Evolutionary conservation across 2,888 invertebrate genomes (phyloP), one percentile per base, ranked within the genome.

Genomic region (Oscheius sp.): DNA sequence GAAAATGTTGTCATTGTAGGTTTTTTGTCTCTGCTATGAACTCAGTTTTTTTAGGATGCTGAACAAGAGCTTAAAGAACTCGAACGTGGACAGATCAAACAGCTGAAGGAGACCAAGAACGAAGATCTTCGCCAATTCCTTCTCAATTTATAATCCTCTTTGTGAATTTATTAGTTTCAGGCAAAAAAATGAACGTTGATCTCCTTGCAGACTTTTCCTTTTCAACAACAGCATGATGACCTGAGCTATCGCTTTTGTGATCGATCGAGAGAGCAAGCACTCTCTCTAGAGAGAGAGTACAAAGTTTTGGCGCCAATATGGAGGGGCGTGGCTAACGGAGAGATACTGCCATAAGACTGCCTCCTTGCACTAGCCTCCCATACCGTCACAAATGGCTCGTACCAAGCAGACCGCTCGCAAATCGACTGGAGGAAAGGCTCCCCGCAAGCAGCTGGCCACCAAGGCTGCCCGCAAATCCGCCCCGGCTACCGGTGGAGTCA

Each of bases 401-500:
- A 96, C 96, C 47, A 96, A 96, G 93, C 96, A 96, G 91, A 96
- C 96, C 73, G 96, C 96, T 73, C 94, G 96, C 93, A 96, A 96
- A 91, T 95, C 95, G 0, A 96, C 96, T 74, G 96, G 96, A 93
- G 96, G 96, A 88, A 96, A 96, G 92, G 96, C 96, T 86, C 96
- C 96, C 76, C 94, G 96, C 88, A 96, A 96, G 91, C 96, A 96
- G 90, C 89, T 93, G 76, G 96, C 96, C 62, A 96, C 96, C 70
- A 96, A 74, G 74, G 74, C 74, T 29, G 74, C 74, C 35, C 74
- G 74, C 70, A 80, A 80, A 50, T 76, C 76, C 29, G 74, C 78
- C 29, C 76, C 76, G n/a, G 72, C 75, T 29, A 96, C 95, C 85
- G 96, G 96, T 85, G 96, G 79, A 51, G 79, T 79, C 75, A 96